Conservation (phyloP, 2,797 vertebrate species). For the Pristis pectinata region DNA sequence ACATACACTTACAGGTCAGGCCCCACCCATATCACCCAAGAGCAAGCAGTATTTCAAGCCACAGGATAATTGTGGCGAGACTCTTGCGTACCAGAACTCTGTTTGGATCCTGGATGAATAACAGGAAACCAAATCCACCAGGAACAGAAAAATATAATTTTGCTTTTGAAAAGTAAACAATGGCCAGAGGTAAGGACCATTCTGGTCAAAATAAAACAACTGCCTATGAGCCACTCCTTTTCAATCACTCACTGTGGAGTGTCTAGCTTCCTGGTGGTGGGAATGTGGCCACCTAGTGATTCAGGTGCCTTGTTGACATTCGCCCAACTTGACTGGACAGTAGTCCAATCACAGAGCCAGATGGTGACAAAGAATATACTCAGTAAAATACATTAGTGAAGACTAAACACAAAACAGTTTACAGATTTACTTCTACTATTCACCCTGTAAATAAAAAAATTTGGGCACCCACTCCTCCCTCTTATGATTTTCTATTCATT, state of each 20-base stretch:
- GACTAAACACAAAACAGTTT: neutral
- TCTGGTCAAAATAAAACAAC: neutral
- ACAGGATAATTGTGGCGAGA: neutral
- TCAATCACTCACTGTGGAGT: neutral
- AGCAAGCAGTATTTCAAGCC: neutral
- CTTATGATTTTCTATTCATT: neutral
- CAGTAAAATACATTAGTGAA: neutral
- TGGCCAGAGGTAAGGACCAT: neutral
- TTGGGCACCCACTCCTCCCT: neutral
- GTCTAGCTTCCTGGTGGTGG: neutral
- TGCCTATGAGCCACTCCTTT: neutral
- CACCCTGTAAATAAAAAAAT: neutral
- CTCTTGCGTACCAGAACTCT: neutral
- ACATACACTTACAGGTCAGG: neutral
- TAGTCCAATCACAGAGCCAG: neutral
- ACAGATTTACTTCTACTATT: neutral
- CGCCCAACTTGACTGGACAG: neutral
- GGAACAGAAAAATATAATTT: neutral
- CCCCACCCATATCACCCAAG: neutral
- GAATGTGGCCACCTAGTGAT: neutral
- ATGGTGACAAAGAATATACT: neutral
- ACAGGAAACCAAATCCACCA: constrained; percentile 9
- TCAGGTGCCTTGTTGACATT: neutral
- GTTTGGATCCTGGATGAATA: neutral
- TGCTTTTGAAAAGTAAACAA: neutral